Base-by-base conservation (phyloP, 2,113 vertebrate species). In the Festucalex cinctus region DNA sequence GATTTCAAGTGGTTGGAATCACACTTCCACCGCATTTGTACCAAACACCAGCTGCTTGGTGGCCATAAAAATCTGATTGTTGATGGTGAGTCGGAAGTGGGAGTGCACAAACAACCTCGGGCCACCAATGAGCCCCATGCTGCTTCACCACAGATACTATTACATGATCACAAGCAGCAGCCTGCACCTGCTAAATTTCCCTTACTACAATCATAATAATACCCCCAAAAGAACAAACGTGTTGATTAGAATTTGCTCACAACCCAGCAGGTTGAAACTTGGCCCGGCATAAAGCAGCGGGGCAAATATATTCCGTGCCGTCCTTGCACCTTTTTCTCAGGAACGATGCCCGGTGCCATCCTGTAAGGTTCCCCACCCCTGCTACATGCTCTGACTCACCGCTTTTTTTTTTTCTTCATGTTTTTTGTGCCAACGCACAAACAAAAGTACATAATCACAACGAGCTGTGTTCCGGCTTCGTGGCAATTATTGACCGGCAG, bases 301-400 rank as follows among this genome's bases (percentile, higher is more conserved):
- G 75, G 77, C 65, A 65, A 46, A 73, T 79, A 73, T 79, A 81
- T 73, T 71, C 70, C 68, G 72, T 54, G 69, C 69, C 61, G 72
- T 54, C 3, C 65, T 68, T 65, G 54, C 0, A 26, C 72, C 66
- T 71, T 51, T 19, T 39, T 20, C 2, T 7, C 32, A 24, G 20
- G 26, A 54, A 54, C 22, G 9, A 24, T 24, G 22, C 51, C 7
- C 10, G 1, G n/a, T 1, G 51, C 51, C 22, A 26, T 13, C 12
- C 24, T 26, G 22, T 9, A 54, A 19, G 32, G 44, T 13, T 5
- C 24, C 10, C 51, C 51, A 12, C 1, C 22, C 24, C 24, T 54
- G n/a, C 13, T 13, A 22, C 22, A 14, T 9, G 5, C 8, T 54
- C 51, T 54, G 51, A 54, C 51, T 54, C 24, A 54, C 51, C 24